Conservation (phyloP, 2,797 vertebrate species). For the Manis pentadactyla region DNA sequence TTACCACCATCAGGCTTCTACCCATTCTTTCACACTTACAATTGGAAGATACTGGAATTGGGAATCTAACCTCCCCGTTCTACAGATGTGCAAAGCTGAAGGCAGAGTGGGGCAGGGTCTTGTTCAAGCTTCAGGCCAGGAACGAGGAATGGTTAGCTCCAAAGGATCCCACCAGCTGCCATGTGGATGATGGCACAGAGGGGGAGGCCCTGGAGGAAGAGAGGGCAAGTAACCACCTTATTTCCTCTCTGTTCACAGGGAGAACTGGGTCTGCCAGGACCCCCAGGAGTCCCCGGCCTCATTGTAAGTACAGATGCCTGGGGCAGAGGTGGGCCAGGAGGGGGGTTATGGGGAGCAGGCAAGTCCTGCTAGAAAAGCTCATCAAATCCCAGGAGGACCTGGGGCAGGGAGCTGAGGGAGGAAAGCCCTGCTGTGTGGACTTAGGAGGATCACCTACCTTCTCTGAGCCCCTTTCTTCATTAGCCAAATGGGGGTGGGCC, state of each 20-base stretch:
- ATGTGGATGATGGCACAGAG: accelerated
- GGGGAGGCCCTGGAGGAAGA: background rate
- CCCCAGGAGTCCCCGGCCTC: conserved; percentile 95
- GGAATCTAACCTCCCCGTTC: background rate
- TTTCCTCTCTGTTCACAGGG: conserved; percentile 90
- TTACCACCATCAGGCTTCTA: accelerated
- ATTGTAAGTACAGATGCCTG: conserved; percentile 92
- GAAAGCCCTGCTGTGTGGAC: background rate
- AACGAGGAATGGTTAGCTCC: background rate
- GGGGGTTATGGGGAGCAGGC: background rate
- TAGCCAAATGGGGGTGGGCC: background rate
- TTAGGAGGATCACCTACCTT: background rate
- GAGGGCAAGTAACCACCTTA: conserved; percentile 83
- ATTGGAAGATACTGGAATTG: background rate
- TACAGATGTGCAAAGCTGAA: background rate
- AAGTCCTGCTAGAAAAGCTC: background rate
- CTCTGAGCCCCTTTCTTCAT: background rate
- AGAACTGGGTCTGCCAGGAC: conserved; percentile 95
- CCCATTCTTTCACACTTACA: background rate
- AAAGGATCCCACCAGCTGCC: background rate
- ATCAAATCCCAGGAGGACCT: background rate
- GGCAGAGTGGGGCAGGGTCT: background rate
- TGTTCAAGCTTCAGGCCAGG: background rate
- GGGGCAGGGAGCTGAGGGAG: background rate
- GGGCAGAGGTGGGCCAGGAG: background rate